These are phyloP conservation scores for Cosmia pyralina DNA, from an alignment of 2,888 invertebrate species.

Conservation along the genomic window DNA sequence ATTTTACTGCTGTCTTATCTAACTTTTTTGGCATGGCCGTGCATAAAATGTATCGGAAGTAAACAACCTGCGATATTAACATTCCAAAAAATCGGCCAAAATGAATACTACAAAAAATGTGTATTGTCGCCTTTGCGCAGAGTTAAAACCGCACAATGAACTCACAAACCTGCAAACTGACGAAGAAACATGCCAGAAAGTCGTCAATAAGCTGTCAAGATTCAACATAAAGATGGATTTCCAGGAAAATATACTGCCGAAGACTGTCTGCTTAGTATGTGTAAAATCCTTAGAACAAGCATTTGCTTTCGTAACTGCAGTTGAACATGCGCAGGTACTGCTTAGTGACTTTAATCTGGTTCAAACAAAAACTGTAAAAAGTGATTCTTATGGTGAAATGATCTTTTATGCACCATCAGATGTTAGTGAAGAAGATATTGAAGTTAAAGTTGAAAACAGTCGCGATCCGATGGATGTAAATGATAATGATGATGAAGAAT, in stretches of 20 bases:
- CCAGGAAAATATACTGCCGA: slow-evolving; percentile 69
- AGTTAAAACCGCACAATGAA: slow-evolving; percentile 70
- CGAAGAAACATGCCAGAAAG: slow-evolving; percentile 63
- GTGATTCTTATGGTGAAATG: slow-evolving; percentile 54
- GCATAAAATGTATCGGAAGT: too few species aligned
- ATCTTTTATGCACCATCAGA: slow-evolving; percentile 16
- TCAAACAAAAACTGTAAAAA: slow-evolving; percentile 68
- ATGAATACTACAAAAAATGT: slow-evolving; percentile 45
- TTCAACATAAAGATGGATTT: slow-evolving; percentile 73
- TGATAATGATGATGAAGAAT: background rate
- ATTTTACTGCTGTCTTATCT: too few species aligned
- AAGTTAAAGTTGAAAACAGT: slow-evolving; percentile 3
- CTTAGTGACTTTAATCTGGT: slow-evolving; percentile 64
- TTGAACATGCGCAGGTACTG: slow-evolving; percentile 75
- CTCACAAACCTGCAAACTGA: slow-evolving; percentile 70
- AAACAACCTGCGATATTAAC: too few species aligned
- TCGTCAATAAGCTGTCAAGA: slow-evolving; percentile 71
- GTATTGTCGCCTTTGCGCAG: slow-evolving; percentile 77
- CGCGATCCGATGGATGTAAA: background rate
- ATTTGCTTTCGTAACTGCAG: slow-evolving; percentile 72
- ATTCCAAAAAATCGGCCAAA: too few species aligned
- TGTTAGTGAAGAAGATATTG: slow-evolving; percentile 11
- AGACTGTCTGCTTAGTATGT: slow-evolving; percentile 79
- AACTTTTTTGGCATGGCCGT: too few species aligned
- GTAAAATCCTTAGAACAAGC: slow-evolving; percentile 72